Percentiles rank a stretch among this genome's conserved stretches.
phyloP scores from a whole-genome alignment of 2,888 invertebrate genomes.

The Pheosia gnoma region DNA sequence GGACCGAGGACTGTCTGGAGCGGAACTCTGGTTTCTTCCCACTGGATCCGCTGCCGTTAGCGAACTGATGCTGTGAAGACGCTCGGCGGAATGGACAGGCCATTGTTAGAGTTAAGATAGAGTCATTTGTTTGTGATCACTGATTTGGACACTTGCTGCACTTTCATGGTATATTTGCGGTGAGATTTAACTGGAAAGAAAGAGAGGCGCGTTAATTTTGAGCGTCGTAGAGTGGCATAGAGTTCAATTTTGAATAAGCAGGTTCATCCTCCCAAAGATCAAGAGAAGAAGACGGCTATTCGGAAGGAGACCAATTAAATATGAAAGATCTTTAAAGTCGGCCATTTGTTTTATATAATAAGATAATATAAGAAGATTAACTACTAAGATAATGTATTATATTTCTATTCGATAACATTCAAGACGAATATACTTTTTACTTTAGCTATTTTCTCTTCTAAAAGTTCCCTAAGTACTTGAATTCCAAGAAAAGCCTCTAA shows the following conservation, averaged over 20 bases:
- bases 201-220: neutral
- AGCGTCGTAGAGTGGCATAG: too few species aligned
- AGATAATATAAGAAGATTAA: too few species aligned
- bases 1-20: slow-evolving; percentile 86
- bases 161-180: slow-evolving; percentile 13
- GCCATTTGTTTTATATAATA: too few species aligned
- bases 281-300: too few species aligned
- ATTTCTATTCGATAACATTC: neutral
- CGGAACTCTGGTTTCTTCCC: slow-evolving; percentile 76
- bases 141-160: slow-evolving; percentile 8
- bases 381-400: too few species aligned
- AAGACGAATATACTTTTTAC: neutral
- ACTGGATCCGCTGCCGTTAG: slow-evolving; percentile 73
- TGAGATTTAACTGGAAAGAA: slow-evolving; percentile 24
- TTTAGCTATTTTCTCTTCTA: neutral
- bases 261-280: too few species aligned
- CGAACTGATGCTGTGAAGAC: slow-evolving; percentile 81
- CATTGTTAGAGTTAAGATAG: slow-evolving; percentile 52
- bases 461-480: neutral
- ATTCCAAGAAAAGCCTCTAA: neutral
- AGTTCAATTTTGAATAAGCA: too few species aligned
- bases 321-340: too few species aligned
- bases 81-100: slow-evolving; percentile 84
- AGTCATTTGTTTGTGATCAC: slow-evolving; percentile 27
- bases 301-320: too few species aligned